These are phyloP conservation scores for Vimba vimba DNA, from an alignment of 2,113 vertebrate genomes.

Conservation along the genomic window DNA sequence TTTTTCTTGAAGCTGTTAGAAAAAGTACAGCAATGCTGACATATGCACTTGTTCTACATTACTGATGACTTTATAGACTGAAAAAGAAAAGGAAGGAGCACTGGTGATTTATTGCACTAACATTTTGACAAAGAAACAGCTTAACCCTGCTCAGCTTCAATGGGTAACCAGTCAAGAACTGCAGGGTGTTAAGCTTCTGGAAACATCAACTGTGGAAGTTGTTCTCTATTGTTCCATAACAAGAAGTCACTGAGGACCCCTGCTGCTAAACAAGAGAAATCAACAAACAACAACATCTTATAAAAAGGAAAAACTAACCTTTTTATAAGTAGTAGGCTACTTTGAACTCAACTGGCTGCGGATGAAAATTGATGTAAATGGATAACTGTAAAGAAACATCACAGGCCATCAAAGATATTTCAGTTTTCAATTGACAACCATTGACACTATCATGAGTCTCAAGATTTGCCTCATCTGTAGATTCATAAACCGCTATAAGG, in stretches of 20 bases:
- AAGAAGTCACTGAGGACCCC: slow-evolving; percentile 22
- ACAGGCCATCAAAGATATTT: slow-evolving; percentile 7
- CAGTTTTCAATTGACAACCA: background rate
- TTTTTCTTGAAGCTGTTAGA: background rate
- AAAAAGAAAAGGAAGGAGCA: background rate
- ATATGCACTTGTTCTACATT: background rate
- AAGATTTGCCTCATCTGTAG: slow-evolving; percentile 10
- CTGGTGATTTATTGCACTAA: background rate
- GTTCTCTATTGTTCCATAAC: slow-evolving; percentile 47
- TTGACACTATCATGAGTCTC: slow-evolving; percentile 2
- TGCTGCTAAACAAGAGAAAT: slow-evolving; percentile 6
- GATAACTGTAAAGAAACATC: background rate
- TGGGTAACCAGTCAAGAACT: background rate
- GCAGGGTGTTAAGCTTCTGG: background rate
- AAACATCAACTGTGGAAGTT: slow-evolving; percentile 14
- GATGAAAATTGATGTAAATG: background rate
- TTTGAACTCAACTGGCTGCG: background rate
- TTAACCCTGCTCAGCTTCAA: background rate
- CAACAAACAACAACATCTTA: background rate
- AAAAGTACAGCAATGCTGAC: background rate
- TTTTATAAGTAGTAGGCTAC: background rate
- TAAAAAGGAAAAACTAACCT: background rate
- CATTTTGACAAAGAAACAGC: background rate
- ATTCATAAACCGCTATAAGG: slow-evolving; percentile 3
- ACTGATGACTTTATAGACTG: background rate